A percentile compares a stretch with the other conserved stretches of the same genome.
Evolutionary conservation across 2,888 invertebrate species (phyloP).

Genomic region (Sylvicola cinctus): DNA sequence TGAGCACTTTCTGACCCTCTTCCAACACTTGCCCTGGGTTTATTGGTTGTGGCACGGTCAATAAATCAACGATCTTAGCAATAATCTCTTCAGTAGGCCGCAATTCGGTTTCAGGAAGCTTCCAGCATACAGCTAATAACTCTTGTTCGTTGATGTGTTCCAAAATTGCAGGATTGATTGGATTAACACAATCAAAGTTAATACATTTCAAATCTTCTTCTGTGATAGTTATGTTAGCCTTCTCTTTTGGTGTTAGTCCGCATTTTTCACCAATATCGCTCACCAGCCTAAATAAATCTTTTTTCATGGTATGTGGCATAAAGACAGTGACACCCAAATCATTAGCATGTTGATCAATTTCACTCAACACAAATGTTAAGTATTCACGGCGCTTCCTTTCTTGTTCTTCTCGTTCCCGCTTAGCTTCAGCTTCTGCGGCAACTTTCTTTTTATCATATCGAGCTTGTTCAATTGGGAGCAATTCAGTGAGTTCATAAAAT

Average conservation of each 20-base stretch:
- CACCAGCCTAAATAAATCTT: conserved; percentile 21
- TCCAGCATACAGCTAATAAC: conserved; percentile 21
- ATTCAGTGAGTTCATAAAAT: conserved; percentile 25
- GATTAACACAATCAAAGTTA: conserved; percentile 19
- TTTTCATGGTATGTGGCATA: conserved; percentile 19
- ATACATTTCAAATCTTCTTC: conserved; percentile 16
- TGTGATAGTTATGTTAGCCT: conserved; percentile 14
- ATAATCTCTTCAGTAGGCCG: not conserved
- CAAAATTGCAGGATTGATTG: conserved; percentile 16
- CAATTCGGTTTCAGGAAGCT: conserved; percentile 7
- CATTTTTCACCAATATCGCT: conserved; percentile 19
- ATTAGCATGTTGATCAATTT: conserved; percentile 17
- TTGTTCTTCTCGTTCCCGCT: conserved; percentile 14
- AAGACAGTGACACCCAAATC: conserved; percentile 22
- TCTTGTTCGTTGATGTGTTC: conserved; percentile 20
- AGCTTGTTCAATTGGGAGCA: conserved; percentile 33
- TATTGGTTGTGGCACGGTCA: not conserved
- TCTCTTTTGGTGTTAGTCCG: conserved; percentile 21
- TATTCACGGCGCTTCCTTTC: conserved; percentile 14
- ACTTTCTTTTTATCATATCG: conserved; percentile 9
- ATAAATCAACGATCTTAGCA: not conserved
- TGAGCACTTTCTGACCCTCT: conserved; percentile 6
- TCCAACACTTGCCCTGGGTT: not conserved
- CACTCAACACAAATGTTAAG: conserved; percentile 17
- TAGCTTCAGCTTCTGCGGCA: conserved; percentile 8